Conservation (phyloP, 2,113 vertebrate genomes). For the Notarius quadriscutis region DNA sequence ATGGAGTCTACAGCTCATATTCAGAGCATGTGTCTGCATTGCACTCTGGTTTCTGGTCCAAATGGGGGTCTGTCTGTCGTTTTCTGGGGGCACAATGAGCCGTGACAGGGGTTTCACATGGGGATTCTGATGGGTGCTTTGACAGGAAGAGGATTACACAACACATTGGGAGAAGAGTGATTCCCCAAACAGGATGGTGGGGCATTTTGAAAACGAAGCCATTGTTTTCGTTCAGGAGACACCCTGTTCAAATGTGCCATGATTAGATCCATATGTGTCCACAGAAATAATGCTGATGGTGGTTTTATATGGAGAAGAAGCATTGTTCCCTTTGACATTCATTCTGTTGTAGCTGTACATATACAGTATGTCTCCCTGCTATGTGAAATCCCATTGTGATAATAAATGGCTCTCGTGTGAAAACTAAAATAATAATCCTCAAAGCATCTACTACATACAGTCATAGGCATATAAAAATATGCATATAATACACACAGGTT, state of each 20-base stretch:
- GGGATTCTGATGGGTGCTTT: conserved; percentile 46
- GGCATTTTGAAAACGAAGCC: conserved; percentile 48
- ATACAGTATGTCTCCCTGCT: neutral
- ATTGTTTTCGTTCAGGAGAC: conserved; percentile 51
- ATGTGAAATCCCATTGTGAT: conserved; percentile 14
- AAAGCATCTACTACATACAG: conserved; percentile 15
- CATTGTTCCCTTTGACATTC: conserved; percentile 6
- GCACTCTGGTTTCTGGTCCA: conserved; percentile 36
- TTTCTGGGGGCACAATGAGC: conserved; percentile 43
- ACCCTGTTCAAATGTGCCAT: conserved; percentile 46
- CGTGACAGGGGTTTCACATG: conserved; percentile 56
- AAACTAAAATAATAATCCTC: neutral
- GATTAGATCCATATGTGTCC: conserved; percentile 57
- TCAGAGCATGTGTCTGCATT: conserved; percentile 37
- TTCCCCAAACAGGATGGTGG: conserved; percentile 34
- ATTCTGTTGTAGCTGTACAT: conserved; percentile 26
- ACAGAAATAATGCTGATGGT: conserved; percentile 22
- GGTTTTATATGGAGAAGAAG: conserved; percentile 20
- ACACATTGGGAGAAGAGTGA: conserved; percentile 54
- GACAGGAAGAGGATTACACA: conserved; percentile 67
- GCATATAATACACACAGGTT: neutral
- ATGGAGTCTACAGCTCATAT: conserved; percentile 42
- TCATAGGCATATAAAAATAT: neutral
- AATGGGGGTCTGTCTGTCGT: conserved; percentile 43
- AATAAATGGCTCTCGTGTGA: conserved; percentile 14